phyloP scores from a whole-genome alignment of 2,797 vertebrate genomes.

The Hyperoplus immaculatus region DNA sequence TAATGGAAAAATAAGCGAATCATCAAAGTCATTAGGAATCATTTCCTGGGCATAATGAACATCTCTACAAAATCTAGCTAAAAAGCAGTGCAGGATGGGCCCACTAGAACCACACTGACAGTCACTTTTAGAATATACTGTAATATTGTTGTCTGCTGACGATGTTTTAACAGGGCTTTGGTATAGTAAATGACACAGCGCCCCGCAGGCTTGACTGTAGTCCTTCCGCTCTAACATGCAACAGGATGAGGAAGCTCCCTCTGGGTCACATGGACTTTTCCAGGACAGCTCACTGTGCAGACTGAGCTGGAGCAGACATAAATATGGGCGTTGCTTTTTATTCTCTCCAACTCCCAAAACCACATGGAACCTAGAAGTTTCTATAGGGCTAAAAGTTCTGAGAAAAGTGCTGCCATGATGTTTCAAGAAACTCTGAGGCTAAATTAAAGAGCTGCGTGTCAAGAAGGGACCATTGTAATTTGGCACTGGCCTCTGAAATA shows the following conservation, averaged over 20 bases:
- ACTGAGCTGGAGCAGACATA: conserved; percentile 67
- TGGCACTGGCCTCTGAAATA: conserved; percentile 6
- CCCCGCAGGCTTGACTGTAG: conserved; percentile 18
- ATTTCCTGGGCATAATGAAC: neutral
- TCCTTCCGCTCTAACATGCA: conserved; percentile 52
- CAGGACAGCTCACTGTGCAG: conserved; percentile 70
- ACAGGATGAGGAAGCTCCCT: conserved; percentile 76
- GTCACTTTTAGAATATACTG: neutral
- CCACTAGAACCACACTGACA: neutral
- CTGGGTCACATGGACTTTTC: conserved; percentile 75
- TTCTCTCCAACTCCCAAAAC: conserved; percentile 57
- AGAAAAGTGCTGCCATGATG: conserved; percentile 40
- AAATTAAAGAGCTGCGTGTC: conserved; percentile 27
- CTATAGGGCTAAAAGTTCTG: conserved; percentile 36
- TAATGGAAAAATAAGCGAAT: neutral
- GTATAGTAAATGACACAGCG: conserved; percentile 34
- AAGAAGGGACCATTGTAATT: conserved; percentile 16
- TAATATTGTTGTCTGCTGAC: neutral
- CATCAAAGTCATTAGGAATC: neutral
- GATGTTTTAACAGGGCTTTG: conserved; percentile 16
- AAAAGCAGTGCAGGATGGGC: neutral
- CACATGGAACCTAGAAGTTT: conserved; percentile 68
- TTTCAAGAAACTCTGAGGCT: conserved; percentile 44
- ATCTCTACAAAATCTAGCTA: neutral
- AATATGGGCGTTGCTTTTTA: conserved; percentile 74